Base-by-base conservation (phyloP, 2,113 vertebrate species). In the Macquaria australasica region DNA sequence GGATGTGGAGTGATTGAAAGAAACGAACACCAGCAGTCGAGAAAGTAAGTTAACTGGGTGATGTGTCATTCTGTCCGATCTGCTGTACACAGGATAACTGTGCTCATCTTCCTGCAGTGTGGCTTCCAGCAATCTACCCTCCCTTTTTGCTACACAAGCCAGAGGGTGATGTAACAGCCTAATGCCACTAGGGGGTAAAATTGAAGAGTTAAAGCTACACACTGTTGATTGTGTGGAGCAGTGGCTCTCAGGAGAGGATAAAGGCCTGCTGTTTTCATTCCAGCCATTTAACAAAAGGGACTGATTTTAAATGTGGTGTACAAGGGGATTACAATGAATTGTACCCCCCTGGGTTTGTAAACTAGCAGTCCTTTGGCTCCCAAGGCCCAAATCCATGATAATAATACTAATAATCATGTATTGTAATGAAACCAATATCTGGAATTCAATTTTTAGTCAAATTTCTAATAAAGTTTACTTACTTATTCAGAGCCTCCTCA, bases 181-280 rank as follows among this genome's bases (percentile, higher is more conserved):
- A 75, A 67, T 84, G 85, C 78, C 88, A 84, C 83, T 81, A 90
- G 85, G 64, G 78, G 90, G 85, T 76, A 87, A 90, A 89, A 91
- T 87, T 82, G 78, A 87, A 83, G 69, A 50, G 73, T 43, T 31
- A 58, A 34, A 73, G 77, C 51, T 63, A n/a, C 23, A 74, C 31
- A 45, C 48, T 59, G 78, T 34, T 74, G 75, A 66, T n/a, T 34
- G 62, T 81, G 74, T 55, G 28, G 31, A 70, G 60, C 71, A 51
- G 62, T 23, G 39, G 20, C 34, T 82, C 82, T 60, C 51, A 1
- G 78, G 51, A 67, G 72, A 64, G 34, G 23, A 64, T 51, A 74
- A 64, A 48, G 4, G 4, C 41, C 39, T 69, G 41, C 68, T 77
- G 56, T 74, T 71, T 83, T 63, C 50, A 77, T 69, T 50, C 60